Conservation (phyloP, 2,797 vertebrate species). For the Chelon labrosus region DNA sequence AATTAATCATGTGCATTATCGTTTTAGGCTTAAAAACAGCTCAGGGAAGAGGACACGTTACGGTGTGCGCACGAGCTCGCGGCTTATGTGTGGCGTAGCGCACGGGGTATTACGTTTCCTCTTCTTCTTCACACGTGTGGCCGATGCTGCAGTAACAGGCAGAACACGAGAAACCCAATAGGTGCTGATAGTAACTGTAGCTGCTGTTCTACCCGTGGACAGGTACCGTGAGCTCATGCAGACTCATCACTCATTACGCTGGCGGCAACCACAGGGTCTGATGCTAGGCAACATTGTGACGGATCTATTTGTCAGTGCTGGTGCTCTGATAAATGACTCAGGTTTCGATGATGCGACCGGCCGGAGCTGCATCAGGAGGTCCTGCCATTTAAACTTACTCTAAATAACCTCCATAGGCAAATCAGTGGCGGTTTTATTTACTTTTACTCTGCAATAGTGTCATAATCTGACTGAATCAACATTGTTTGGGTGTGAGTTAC, state of each 20-base stretch:
- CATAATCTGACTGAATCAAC: no score
- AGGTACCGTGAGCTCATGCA: conserved; percentile 23
- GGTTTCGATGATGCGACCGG: conserved; percentile 14
- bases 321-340: conserved; percentile 21
- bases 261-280: conserved; percentile 29
- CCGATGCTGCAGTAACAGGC: conserved; percentile 27
- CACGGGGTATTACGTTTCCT: conserved; percentile 37
- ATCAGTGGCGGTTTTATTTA: neutral
- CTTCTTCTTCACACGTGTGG: conserved; percentile 21
- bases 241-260: conserved; percentile 36
- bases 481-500: neutral
- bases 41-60: neutral
- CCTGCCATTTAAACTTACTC: conserved; percentile 2
- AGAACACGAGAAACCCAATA: conserved; percentile 44
- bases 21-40: conserved; percentile 23
- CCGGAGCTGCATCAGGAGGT: conserved; percentile 13
- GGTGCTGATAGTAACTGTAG: conserved; percentile 15
- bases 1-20: conserved; percentile 63
- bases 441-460: neutral
- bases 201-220: conserved; percentile 42
- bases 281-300: conserved; percentile 56
- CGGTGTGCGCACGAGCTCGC: neutral
- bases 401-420: neutral
- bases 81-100: neutral
- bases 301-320: conserved; percentile 30